phyloP scores from a whole-genome alignment of 2,888 invertebrate genomes.

The Dicyrtomina minuta region DNA sequence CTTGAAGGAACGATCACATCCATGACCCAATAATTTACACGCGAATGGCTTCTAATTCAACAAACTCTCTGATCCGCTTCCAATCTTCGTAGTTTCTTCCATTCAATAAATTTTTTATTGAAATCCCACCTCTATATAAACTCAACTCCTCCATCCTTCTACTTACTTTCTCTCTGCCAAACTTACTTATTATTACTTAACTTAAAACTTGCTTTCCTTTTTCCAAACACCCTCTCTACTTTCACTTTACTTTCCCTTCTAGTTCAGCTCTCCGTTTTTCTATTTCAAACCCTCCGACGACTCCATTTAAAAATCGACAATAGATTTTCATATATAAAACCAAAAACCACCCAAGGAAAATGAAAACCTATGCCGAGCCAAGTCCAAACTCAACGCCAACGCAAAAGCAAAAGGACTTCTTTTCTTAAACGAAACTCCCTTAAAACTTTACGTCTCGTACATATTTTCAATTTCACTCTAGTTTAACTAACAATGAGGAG shows the following conservation, averaged over 20 bases:
- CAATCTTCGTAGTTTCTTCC: conserved; percentile 16
- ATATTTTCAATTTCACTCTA: too few relatives aligned
- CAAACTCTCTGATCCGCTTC: conserved; percentile 6
- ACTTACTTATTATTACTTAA: neutral
- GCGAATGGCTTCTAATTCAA: conserved; percentile 14
- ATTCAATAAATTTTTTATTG: conserved; percentile 21
- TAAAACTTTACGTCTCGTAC: too few relatives aligned
- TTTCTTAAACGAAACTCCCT: too few relatives aligned
- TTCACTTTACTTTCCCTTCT: neutral
- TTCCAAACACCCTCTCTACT: neutral
- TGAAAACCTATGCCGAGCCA: too few relatives aligned
- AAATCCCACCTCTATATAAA: conserved; percentile 4
- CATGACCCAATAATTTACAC: conserved; percentile 19
- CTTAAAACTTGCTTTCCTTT: neutral
- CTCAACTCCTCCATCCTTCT: neutral
- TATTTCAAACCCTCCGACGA: conserved; percentile 1
- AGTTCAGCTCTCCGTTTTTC: neutral
- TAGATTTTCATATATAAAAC: neutral
- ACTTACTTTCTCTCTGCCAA: neutral
- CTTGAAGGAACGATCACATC: conserved; percentile 1
- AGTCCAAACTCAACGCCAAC: too few relatives aligned
- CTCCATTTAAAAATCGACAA: conserved; percentile 16
- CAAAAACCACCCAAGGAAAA: neutral
- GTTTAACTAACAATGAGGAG: too few relatives aligned
- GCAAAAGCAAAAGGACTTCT: too few relatives aligned